Evolutionary conservation across 2,113 vertebrate genomes (phyloP), one percentile per base, ranked within the genome.

Genomic region (Burhinus bistriatus): DNA sequence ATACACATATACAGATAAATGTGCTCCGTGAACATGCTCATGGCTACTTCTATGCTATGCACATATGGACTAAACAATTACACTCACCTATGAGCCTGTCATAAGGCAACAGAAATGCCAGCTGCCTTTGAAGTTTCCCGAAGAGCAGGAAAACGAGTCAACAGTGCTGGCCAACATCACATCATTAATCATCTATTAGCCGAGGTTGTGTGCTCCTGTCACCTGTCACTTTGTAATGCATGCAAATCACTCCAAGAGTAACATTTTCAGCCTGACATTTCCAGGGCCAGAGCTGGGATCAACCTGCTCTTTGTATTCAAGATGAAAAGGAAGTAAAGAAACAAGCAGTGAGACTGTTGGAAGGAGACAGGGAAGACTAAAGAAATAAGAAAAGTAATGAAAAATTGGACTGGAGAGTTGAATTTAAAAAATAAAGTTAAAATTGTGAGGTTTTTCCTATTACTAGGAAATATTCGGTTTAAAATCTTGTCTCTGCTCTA

Each of bases 101-200:
- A 93, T 82, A 94, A 87, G 73, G 81, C 77, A 89, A 80, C 87
- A 95, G 93, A 98, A 97, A 97, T 94, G 92, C 93, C 96, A 98
- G 95, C 93, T 97, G 96, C 93, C 93, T 98, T 90, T 92, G 88
- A 97, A 97, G 95, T 95, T 97, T 97, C 97, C 94, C 23, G 3
- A 98, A 96, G 97, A 97, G 92, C 70, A 94, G 69, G 95, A 94
- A 93, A 96, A 96, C 36, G 64, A 97, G 93, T 97, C 93, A 92
- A 94, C 89, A 92, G 94, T 64, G 78, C 90, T 92, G 95, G 97
- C 97, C 96, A 97, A 76, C 92, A 95, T 95, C 97, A 96, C 95
- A 95, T 97, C 97, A 98, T 98, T 98, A 98, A 98, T 98, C 98
- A 98, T 98, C 98, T 97, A 97, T 97, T 97, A 98, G 96, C 85